Evolutionary conservation across 2,888 invertebrate species (phyloP), one percentile per base, ranked within the genome.

Genomic region (Tethea ocularis): DNA sequence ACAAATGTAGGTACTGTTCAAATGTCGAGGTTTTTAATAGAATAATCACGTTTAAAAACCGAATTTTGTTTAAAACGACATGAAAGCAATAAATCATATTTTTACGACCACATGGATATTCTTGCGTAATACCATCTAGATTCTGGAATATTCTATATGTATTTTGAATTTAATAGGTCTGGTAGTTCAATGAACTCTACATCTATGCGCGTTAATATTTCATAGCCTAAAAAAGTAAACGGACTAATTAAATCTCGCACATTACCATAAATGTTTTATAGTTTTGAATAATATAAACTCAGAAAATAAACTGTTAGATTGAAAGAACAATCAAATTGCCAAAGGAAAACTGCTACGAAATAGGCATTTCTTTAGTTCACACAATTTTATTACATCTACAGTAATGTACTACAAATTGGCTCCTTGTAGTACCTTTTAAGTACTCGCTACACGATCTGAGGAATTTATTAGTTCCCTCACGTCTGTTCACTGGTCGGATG

Each of bases 141-240:
- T 38, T 38, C 38, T n/a, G 38, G 38, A 38, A 38, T n/a, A 38
- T 38, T 38, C 36, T 7, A 38, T 38, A n/a, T n/a, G 2, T n/a
- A n/a, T n/a, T n/a, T n/a, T n/a, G n/a, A n/a, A n/a, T n/a, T n/a
- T n/a, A n/a, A n/a, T n/a, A n/a, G 6, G 1, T 5, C 5, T 6
- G n/a, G 4, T 38, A 38, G 46, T 46, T 46, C 46, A 46, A 46
- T 7, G 46, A 46, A 46, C 46, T n/a, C n/a, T n/a, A n/a, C n/a
- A n/a, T n/a, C n/a, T n/a, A n/a, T n/a, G n/a, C n/a, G n/a, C n/a
- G n/a, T n/a, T n/a, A n/a, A n/a, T n/a, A n/a, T n/a, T n/a, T n/a
- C n/a, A n/a, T n/a, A n/a, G n/a, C n/a, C n/a, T n/a, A n/a, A n/a
- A 46, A 46, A 46, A 10, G 46, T 46, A 46, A 46, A 46, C 46